Base-by-base conservation (phyloP, 2,888 invertebrate species). In the Diplazon laetatorius region DNA sequence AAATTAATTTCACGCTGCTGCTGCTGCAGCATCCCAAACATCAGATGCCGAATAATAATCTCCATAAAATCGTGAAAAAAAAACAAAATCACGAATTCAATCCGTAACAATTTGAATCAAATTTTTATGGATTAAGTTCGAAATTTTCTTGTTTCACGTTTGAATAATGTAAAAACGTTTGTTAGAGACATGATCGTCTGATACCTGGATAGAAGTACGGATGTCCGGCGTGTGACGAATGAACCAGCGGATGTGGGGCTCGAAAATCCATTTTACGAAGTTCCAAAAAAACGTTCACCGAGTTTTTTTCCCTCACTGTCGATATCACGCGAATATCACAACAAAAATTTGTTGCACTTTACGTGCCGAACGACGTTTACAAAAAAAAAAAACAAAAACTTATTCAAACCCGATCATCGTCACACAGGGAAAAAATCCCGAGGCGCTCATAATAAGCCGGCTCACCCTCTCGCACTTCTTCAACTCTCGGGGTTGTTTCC, bases 221-320 rank as follows among this genome's bases (percentile, higher is more conserved):
- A 75, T 90, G 90, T 79, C 89, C 89, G 59, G 86, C 86, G 80
- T 89, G 89, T 77, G 89, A 86, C 46, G 90, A 88, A 81, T 89
- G 90, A 80, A 89, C 88, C 74, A 87, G 87, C 72, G 90, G 90
- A 86, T 90, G 89, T 35, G 89, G 90, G 76, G 90, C 89, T 76
- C 90, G 90, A 87, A 89, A 90, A 87, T 90, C 90, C 90, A 90
- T 90, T 83, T 82, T 85, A 77, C 44, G 55, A 35, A 39, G 48
- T 59, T 66, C 37, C 55, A 18, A 14, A 1, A 25, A 25, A 42
- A 25, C 39, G 22, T 22, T 20, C 12, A n/a, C n/a, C n/a, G 16
- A 5, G 60, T n/a, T 37, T n/a, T 25, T 14, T 0, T 60, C 12
- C 52, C n/a, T 12, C n/a, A 22, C 25, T 35, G 37, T 62, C 35